A percentile compares a stretch with the other conserved stretches of the same genome.
These are phyloP conservation scores for Porites evermanni DNA, from an alignment of 92 coral and sea anemone genomes.

Conservation along the genomic window DNA sequence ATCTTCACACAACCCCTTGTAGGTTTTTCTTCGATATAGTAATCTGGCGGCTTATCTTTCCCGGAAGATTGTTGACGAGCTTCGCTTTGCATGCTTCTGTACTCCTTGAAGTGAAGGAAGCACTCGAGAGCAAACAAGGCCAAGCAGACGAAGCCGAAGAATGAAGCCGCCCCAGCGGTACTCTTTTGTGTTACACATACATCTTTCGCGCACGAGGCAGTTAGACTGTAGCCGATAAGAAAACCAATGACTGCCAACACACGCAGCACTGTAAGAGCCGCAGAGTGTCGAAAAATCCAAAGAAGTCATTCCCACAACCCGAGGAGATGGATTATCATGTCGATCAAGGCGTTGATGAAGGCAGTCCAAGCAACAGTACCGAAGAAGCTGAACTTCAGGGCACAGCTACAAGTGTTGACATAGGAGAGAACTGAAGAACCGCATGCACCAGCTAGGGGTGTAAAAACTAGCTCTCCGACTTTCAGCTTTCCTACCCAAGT, in stretches of 20 bases:
- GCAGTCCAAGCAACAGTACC: constrained; percentile 91
- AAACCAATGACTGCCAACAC: constrained; percentile 73
- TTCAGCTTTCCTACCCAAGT: constrained; percentile 67
- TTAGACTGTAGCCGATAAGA: constrained; percentile 70
- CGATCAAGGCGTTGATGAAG: constrained; percentile 81
- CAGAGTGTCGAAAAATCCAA: constrained; percentile 88
- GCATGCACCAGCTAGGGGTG: constrained; percentile 77
- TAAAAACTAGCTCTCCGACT: constrained; percentile 59
- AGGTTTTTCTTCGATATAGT: too few relatives aligned
- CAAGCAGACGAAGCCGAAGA: constrained; percentile 59
- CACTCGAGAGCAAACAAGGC: constrained; percentile 58
- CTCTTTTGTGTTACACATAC: constrained; percentile 27
- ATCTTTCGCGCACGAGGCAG: constrained; percentile 62
- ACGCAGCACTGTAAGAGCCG: constrained; percentile 61
- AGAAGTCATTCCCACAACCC: constrained; percentile 90
- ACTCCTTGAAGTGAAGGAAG: constrained; percentile 67
- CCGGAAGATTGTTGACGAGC: constrained; percentile 60
- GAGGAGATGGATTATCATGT: constrained; percentile 80
- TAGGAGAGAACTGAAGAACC: constrained; percentile 10
- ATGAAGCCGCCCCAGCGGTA: constrained; percentile 79
- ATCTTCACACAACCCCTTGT: too few relatives aligned
- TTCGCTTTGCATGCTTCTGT: constrained; percentile 75
- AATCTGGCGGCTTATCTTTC: too few relatives aligned
- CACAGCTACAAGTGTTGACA: constrained; percentile 13
- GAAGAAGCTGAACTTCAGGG: constrained; percentile 64